Evolutionary conservation across 2,888 invertebrate species (phyloP), one percentile per base, ranked within the genome.

Genomic region (Zaprionus obscuricornis): DNA sequence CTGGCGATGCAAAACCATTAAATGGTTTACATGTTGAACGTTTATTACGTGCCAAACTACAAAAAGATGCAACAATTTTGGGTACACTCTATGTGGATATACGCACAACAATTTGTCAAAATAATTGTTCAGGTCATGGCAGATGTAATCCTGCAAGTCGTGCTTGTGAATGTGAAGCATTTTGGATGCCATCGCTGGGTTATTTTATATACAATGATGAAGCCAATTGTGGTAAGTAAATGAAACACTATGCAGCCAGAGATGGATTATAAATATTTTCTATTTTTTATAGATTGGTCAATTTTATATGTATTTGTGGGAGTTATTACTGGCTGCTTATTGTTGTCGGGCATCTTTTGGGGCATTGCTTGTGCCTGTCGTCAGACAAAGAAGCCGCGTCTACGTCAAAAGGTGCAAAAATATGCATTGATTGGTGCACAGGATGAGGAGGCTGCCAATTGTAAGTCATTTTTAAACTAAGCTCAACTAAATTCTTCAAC

Each of bases 111-210:
- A 93, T 97, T 52, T 98, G 98, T 88, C 97, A 98, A 85, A 97
- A 97, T 91, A 92, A 95, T 89, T 98, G 98, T 91, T 97, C 97
- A 27, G 95, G 95, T 36, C 98, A 98, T 90, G 98, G 98, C 46
- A 92, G 93, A 24, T 98, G 98, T 91, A 95, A 97, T 89, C 94
- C 95, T 86, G 93, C 94, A 74, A 94, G 96, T 3, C 92, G 97
- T 77, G 92, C 93, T 50, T 98, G 98, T 87, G 92, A 95, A 81
- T 98, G 98, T 90, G 97, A 98, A 90, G 96, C 97, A 13, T 98
- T 98, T 92, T 98, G 98, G 98, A 98, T 98, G 97, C 95, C 96
- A 90, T 95, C 96, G 88, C 91, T 95, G 24, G 91, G 95, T 64
- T 92, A 92, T 40, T 92, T 92, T 56, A 92, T 93, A 87, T 92